phyloP scores from a whole-genome alignment of 2,113 vertebrate species.

The Misgurnus anguillicaudatus region DNA sequence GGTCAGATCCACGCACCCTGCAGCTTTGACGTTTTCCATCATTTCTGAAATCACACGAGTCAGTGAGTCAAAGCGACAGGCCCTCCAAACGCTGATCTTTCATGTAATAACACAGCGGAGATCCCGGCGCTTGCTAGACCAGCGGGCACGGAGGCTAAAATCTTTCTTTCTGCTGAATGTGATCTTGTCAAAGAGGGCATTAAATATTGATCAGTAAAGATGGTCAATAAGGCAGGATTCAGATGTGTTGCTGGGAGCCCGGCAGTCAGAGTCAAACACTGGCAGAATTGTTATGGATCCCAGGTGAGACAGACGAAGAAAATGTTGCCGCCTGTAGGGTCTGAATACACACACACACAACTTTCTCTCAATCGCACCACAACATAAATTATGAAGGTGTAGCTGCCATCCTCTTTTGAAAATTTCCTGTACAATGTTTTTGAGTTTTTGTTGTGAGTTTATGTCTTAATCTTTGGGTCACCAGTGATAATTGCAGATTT shows the following conservation, averaged over 20 bases:
- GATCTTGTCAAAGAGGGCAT: slow-evolving; percentile 54
- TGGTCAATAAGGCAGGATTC: slow-evolving; percentile 53
- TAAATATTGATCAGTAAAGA: slow-evolving; percentile 56
- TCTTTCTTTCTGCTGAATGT: slow-evolving; percentile 45
- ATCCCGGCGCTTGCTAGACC: slow-evolving; percentile 30
- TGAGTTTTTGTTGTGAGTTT: too few species aligned
- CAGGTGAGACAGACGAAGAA: slow-evolving; percentile 5
- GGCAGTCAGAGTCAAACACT: slow-evolving; percentile 32
- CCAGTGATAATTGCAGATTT: too few species aligned
- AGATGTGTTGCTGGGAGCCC: slow-evolving; percentile 41
- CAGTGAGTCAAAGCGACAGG: slow-evolving; percentile 41
- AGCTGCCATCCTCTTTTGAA: too few species aligned
- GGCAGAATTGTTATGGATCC: slow-evolving; percentile 35
- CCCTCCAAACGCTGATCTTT: slow-evolving; percentile 37
- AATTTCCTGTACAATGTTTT: too few species aligned
- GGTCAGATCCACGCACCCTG: slow-evolving; percentile 9
- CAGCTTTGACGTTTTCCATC: slow-evolving; percentile 37
- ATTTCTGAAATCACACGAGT: slow-evolving; percentile 47
- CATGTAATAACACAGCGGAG: slow-evolving; percentile 44
- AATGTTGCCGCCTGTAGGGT: not conserved
- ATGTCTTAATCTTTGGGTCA: too few species aligned
- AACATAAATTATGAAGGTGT: too few species aligned
- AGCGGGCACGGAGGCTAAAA: slow-evolving; percentile 39
- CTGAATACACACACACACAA: not conserved
- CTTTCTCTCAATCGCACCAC: not conserved